Base-by-base conservation (phyloP, 2,113 vertebrate species). In the Trichomycterus rosablanca region DNA sequence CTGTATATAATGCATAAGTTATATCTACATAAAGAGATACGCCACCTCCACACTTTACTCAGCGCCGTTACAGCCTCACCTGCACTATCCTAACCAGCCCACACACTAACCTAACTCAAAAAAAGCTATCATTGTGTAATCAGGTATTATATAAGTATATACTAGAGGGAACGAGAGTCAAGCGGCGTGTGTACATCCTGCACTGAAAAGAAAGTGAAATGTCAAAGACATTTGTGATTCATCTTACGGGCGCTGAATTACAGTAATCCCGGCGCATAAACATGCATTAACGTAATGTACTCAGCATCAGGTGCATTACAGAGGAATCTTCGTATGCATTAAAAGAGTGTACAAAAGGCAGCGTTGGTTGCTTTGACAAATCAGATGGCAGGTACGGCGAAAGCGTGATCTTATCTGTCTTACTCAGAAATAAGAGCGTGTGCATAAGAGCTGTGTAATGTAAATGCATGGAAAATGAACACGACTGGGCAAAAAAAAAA, bases 211-310 rank as follows among this genome's bases (percentile, higher is more conserved):
- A 46, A 53, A 24, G 30, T 12, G 50, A 63, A 62, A 63, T 63
- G 61, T 39, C 52, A 65, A 55, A 64, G 62, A 74, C 74, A 74
- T 75, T 78, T 46, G 71, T 30, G 58, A 71, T 44, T 74, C 68
- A 80, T 81, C 74, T 71, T 67, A 69, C 77, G 74, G 74, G 74
- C 69, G 75, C 42, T 80, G 72, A 75, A 67, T 78, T 76, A 81
- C 79, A 72, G 77, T 62, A 15, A 70, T 77, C 51, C 45, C 63
- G 48, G 37, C 62, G 28, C 32, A 15, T 24, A n/a, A 5, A 73
- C 66, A 63, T 54, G 70, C 68, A 68, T 67, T 77, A 70, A 73
- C 63, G 62, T 71, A 74, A 78, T 72, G 73, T 64, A 44, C 18
- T 24, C 53, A 64, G 72, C 70, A 76, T 75, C 50, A 74, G 73